phyloP scores from a whole-genome alignment of 1,140 invertebrate genomes.

The Maniola jurtina region DNA sequence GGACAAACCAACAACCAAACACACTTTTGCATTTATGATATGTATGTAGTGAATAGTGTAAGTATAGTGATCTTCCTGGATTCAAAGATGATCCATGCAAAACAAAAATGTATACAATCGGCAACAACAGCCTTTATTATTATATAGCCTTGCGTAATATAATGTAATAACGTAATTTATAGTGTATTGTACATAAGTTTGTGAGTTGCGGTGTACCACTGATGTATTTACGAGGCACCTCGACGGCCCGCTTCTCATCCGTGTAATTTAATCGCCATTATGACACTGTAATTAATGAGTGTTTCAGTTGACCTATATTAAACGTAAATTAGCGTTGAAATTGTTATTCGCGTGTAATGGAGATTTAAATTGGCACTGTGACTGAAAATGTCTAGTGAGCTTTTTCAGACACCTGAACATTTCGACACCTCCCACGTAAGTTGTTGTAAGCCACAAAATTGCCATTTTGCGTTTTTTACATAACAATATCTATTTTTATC shows the following conservation, averaged over 20 bases:
- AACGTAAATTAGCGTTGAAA: slow-evolving; percentile 39
- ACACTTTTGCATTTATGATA: no score
- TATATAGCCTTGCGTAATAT: not conserved
- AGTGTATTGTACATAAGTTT: slow-evolving; percentile 11
- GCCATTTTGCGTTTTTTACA: no score
- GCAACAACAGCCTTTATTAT: not conserved
- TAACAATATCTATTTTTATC: no score
- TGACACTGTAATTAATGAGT: slow-evolving; percentile 55
- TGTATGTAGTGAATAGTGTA: no score
- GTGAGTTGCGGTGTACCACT: slow-evolving; percentile 38
- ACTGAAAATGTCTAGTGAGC: not conserved
- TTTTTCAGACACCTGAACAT: no score
- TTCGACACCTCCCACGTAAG: no score
- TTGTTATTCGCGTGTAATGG: slow-evolving; percentile 19
- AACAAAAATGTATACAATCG: no score
- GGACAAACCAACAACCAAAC: no score
- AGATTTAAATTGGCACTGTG: slow-evolving; percentile 19
- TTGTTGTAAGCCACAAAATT: no score
- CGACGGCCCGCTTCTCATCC: slow-evolving; percentile 46
- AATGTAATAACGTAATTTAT: slow-evolving; percentile 10
- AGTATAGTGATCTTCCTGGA: no score
- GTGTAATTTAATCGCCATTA: slow-evolving; percentile 57
- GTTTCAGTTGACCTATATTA: slow-evolving; percentile 46
- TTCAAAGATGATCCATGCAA: no score
- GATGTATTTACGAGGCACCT: slow-evolving; percentile 57